These are phyloP conservation scores for Nothoprocta pentlandii DNA, from an alignment of 2,113 vertebrate genomes.

Conservation along the genomic window DNA sequence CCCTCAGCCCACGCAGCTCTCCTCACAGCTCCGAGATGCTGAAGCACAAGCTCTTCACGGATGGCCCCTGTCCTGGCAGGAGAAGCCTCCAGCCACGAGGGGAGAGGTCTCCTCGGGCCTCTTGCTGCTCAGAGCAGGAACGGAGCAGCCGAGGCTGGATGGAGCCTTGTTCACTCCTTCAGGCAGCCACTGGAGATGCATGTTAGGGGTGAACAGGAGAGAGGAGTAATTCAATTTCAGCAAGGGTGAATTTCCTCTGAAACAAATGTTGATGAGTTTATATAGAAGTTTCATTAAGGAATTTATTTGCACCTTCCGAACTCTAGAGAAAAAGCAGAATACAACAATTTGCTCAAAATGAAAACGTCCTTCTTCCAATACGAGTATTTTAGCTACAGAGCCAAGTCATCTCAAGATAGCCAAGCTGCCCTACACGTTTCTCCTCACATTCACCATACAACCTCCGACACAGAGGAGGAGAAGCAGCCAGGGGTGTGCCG, in stretches of 20 bases:
- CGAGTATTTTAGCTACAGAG: background rate
- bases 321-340: background rate
- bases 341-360: background rate
- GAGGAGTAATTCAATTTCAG: background rate
- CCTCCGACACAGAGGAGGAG: background rate
- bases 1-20: accelerated
- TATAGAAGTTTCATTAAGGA: background rate
- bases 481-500: background rate
- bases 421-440: background rate
- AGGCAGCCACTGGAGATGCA: background rate
- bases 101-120: background rate
- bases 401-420: background rate
- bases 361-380: background rate
- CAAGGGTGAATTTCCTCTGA: background rate
- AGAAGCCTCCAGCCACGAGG: accelerated
- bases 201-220: background rate
- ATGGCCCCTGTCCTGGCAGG: too few species aligned
- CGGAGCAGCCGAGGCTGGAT: background rate
- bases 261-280: background rate
- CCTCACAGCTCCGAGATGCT: background rate
- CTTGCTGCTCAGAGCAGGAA: background rate
- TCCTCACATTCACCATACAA: background rate
- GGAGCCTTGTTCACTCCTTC: background rate
- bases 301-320: background rate
- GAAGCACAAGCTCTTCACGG: background rate